phyloP scores from a whole-genome alignment of 2,113 vertebrate genomes.

The Scomber scombrus region DNA sequence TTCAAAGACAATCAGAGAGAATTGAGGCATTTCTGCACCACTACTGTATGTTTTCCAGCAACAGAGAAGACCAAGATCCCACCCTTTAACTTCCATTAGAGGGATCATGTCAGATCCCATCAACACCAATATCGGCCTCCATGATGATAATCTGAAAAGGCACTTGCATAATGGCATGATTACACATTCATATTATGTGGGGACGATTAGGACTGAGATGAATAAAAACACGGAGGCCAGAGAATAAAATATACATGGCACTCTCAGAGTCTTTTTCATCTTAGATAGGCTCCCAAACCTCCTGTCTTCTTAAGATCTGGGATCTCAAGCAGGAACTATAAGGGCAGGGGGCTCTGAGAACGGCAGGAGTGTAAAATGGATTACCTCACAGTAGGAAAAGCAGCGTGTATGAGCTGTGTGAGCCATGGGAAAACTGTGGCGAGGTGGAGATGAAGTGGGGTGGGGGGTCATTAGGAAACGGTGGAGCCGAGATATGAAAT shows the following conservation, averaged over 20 bases:
- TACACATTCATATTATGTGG: conserved; percentile 65
- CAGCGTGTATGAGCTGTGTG: conserved; percentile 50
- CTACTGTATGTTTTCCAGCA: conserved; percentile 13
- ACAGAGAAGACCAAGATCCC: conserved; percentile 28
- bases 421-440: conserved; percentile 59
- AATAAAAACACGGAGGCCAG: conserved; percentile 58
- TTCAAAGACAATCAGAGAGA: conserved; percentile 42
- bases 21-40: conserved; percentile 27
- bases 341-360: conserved; percentile 37
- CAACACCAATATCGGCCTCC: conserved; percentile 41
- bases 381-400: conserved; percentile 63
- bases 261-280: conserved; percentile 57
- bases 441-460: conserved; percentile 16
- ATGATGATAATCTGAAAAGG: conserved; percentile 52
- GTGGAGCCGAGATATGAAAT: conserved; percentile 60
- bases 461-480: conserved; percentile 52
- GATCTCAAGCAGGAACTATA: conserved; percentile 43
- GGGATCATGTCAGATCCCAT: conserved; percentile 61
- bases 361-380: conserved; percentile 64
- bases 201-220: conserved; percentile 58
- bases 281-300: conserved; percentile 45
- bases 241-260: conserved; percentile 71
- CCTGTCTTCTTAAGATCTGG: conserved; percentile 53
- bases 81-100: conserved; percentile 49
- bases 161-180: conserved; percentile 57